These are phyloP conservation scores for Metalampra italica DNA, from an alignment of 2,888 invertebrate species.

Conservation along the genomic window DNA sequence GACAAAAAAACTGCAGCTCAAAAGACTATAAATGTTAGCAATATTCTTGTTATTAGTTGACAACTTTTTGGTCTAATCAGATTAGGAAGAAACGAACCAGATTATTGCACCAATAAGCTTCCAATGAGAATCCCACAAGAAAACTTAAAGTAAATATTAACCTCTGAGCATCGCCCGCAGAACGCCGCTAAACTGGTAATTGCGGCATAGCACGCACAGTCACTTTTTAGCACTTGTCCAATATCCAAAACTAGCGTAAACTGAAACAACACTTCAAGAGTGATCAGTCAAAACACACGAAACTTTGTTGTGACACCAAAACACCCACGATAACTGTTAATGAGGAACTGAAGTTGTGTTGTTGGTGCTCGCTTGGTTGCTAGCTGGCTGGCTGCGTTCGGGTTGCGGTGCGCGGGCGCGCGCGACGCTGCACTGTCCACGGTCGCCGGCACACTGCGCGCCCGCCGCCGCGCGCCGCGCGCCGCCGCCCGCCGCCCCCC, in stretches of 20 bases:
- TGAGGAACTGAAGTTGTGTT: constrained; percentile 68
- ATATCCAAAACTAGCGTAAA: constrained; percentile 60
- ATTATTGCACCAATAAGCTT: constrained; percentile 3
- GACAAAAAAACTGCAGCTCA: no score
- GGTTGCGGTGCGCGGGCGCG: constrained; percentile 52
- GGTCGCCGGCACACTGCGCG: constrained; percentile 77
- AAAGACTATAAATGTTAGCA: no score
- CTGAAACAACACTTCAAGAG: constrained; percentile 56
- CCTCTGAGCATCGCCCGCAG: constrained; percentile 77
- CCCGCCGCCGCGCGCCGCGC: constrained; percentile 34
- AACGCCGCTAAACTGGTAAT: constrained; percentile 66
- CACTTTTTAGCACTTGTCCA: constrained; percentile 74
- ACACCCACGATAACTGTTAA: constrained; percentile 68
- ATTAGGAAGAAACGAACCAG: neutral
- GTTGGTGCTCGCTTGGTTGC: no score
- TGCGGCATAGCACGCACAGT: constrained; percentile 74
- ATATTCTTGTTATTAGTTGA: no score
- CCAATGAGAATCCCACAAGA: constrained; percentile 40
- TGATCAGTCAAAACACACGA: constrained; percentile 68
- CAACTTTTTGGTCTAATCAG: neutral
- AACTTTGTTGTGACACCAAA: constrained; percentile 60
- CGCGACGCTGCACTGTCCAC: constrained; percentile 68
- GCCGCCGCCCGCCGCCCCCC: constrained; percentile 24
- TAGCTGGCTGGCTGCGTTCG: no score
- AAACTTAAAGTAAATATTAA: constrained; percentile 59